phyloP scores from a whole-genome alignment of 2,113 vertebrate species.

The Corythaixoides concolor region DNA sequence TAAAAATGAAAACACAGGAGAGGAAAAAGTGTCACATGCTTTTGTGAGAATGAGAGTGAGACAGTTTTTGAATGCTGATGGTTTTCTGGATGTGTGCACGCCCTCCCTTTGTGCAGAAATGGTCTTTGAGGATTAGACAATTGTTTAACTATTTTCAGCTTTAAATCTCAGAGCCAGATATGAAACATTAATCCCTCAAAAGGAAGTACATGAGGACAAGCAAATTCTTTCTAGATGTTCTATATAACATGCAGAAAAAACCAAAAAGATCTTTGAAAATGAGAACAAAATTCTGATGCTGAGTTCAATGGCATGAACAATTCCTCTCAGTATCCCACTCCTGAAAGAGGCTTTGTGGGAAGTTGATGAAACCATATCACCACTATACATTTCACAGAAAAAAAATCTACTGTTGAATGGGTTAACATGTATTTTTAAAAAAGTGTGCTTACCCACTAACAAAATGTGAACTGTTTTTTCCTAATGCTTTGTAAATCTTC shows the following conservation, averaged over 20 bases:
- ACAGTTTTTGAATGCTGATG: background rate
- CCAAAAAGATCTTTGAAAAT: background rate
- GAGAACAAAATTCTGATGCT: background rate
- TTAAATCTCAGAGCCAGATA: background rate
- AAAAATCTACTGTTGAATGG: background rate
- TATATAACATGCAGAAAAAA: background rate
- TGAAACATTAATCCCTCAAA: background rate
- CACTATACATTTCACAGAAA: background rate
- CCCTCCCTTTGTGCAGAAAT: background rate
- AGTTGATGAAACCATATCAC: background rate
- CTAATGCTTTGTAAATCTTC: background rate
- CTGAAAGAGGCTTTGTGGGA: background rate
- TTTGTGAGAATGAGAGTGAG: background rate
- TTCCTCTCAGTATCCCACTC: background rate
- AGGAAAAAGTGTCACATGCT: fast-evolving
- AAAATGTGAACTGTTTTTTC: background rate
- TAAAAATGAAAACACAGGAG: fast-evolving
- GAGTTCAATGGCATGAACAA: background rate
- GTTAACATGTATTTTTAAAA: background rate
- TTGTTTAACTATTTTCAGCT: background rate
- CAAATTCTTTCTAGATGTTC: background rate
- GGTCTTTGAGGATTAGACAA: background rate
- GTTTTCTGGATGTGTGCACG: background rate
- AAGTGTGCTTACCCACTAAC: background rate
- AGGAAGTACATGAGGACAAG: background rate